Evolutionary conservation across 2,797 vertebrate genomes (phyloP).

Genomic region (Cetoscarus ocellatus): DNA sequence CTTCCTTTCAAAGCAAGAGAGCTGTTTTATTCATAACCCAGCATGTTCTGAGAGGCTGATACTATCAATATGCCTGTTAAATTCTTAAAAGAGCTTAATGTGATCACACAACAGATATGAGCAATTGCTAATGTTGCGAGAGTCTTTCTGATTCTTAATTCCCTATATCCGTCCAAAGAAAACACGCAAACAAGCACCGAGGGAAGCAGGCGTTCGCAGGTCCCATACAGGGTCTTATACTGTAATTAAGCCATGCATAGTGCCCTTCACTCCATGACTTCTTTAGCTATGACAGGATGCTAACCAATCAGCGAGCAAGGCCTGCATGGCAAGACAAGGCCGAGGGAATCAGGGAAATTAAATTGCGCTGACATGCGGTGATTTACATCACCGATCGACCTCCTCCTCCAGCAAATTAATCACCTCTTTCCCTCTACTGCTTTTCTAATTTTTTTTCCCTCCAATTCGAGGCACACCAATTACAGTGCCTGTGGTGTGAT

Average conservation of each 20-base stretch:
- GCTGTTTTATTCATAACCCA: constrained; percentile 20
- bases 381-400: constrained; percentile 80
- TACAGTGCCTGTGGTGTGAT: constrained; percentile 73
- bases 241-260: constrained; percentile 66
- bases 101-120: constrained; percentile 13
- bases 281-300: constrained; percentile 53
- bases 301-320: constrained; percentile 71
- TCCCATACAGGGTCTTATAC: constrained; percentile 22
- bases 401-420: constrained; percentile 78
- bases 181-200: constrained; percentile 19
- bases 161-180: constrained; percentile 2
- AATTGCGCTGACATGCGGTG: constrained; percentile 75
- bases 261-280: constrained; percentile 70
- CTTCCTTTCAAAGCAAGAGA: constrained; percentile 31
- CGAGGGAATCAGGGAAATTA: constrained; percentile 76
- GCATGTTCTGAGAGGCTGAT: neutral
- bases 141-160: constrained; percentile 15
- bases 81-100: constrained; percentile 12
- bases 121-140: constrained; percentile 14
- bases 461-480: constrained; percentile 72
- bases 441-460: constrained; percentile 70
- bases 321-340: constrained; percentile 67
- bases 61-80: constrained; percentile 19
- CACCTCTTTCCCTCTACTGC: constrained; percentile 69
- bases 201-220: constrained; percentile 13